Base-by-base conservation (phyloP, 2,113 vertebrate genomes). In the Pholis gunnellus region DNA sequence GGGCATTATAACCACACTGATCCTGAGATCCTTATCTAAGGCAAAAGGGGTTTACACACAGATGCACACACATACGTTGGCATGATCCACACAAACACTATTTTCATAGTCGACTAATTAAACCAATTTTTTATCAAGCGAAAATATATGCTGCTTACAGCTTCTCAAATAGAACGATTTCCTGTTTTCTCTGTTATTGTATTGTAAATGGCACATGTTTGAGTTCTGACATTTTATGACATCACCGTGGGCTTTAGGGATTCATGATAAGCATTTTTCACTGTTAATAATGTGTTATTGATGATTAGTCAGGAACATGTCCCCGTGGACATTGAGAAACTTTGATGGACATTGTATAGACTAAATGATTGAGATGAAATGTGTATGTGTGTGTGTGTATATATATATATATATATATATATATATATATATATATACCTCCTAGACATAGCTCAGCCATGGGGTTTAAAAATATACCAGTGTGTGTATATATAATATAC, bases 1-100 rank as follows among this genome's bases (percentile, higher is more conserved):
- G 88, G 85, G 90, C 89, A 93, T 95, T 94, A 88, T 78, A 95
- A 93, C 87, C 82, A 79, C 89, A 89, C 90, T 93, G 91, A 93
- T 94, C 94, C 85, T 88, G 81, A 88, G 75, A 92, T 89, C 74
- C 46, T 91, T 89, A 90, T 92, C 86, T 81, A 87, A 89, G 66
- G 70, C 68, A 44, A 44, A 44, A 76, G 81, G 80, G 61, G 85
- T 86, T 83, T 22, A 46, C 59, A 27, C 72, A 48, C 29, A 8
- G 27, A 59, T 29, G 34, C 61, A 38, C 65, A 61, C 9, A 71
- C 0, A 6, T 22, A 40, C 54, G 48, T n/a, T 31, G 3, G 31
- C 63, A 15, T 59, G 56, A 65, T 40, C 13, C 54, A 80, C 34
- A 78, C 72, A 6, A 40, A 42, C 34, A 79, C 79, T 50, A 8